Evolutionary conservation across 2,797 vertebrate species (phyloP).

Genomic region (Vireo griseus): DNA sequence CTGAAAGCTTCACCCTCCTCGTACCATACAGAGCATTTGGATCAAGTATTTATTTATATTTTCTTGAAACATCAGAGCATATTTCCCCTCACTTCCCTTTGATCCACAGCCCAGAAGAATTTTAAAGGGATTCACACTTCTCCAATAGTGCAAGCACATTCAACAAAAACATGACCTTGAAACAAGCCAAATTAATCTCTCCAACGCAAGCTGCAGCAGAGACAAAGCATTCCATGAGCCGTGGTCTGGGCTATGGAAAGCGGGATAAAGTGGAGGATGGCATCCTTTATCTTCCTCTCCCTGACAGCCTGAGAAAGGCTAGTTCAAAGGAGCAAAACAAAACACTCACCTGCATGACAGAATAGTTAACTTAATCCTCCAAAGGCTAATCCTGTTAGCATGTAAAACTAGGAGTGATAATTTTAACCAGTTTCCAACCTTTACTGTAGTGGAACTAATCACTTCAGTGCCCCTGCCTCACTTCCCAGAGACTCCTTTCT

Average conservation of each 20-base stretch:
- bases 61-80: background rate
- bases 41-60: background rate
- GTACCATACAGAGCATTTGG: background rate
- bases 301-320: background rate
- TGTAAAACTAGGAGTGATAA: constrained; percentile 31
- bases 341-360: constrained; percentile 17
- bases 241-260: background rate
- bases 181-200: background rate
- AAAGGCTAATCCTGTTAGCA: constrained; percentile 26
- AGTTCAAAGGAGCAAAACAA: constrained; percentile 23
- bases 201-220: rapidly evolving
- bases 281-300: background rate
- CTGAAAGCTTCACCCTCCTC: background rate
- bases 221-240: background rate
- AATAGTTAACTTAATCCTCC: constrained; percentile 15
- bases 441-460: constrained; percentile 22
- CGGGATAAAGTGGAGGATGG: rapidly evolving
- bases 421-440: constrained; percentile 15
- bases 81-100: background rate
- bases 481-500: background rate
- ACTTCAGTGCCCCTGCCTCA: background rate
- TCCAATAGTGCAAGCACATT: background rate
- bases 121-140: background rate
- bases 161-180: background rate
- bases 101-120: background rate